Base-by-base conservation (phyloP, 2,113 vertebrate genomes). In the Lonchura striata region DNA sequence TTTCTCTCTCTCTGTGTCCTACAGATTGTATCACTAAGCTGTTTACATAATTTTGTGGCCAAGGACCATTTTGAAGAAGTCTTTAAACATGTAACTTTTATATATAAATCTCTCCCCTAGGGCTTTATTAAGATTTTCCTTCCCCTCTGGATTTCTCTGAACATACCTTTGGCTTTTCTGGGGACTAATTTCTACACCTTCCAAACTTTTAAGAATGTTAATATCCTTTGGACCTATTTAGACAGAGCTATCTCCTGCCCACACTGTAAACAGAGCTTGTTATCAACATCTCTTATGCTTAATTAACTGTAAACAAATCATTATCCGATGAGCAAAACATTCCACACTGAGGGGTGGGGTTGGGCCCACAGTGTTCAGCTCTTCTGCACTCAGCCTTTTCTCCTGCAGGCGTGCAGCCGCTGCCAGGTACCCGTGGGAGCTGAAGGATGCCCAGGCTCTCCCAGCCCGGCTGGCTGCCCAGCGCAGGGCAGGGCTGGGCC, bases 231-330 rank as follows among this genome's bases (percentile, higher is more conserved):
- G 91, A 85, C 75, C 70, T 79, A 85, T 72, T 91, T 76, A 95
- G 78, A 70, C 14, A 12, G 88, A 94, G 42, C 54, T 49, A 25
- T 70, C 79, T 93, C 69, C 88, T 94, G 69, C 86, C 91, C 60
- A 88, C 72, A 59, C 64, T 31, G 22, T 66, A 91, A 90, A 60
- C 39, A 94, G 70, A 37, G 42, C 64, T 80, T 80, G 71, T 80
- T 93, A 92, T 92, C 86, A 88, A 83, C 76, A 88, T 42, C 80
- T 94, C 76, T 93, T 65, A 88, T 10, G 47, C 44, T 47, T 91
- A 95, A 92, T 93, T 95, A 95, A 88, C 78, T 50, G 79, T 93
- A 93, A 92, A 87, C 82, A 89, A 94, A 63, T 90, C n/a, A 49
- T 82, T 90, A 91, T 61, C 37, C 1, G 0, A 49, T 53, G 68